Evolutionary conservation across 1,140 invertebrate species (phyloP), one percentile per base, ranked within the genome.

Genomic region (Drosophila bocqueti): DNA sequence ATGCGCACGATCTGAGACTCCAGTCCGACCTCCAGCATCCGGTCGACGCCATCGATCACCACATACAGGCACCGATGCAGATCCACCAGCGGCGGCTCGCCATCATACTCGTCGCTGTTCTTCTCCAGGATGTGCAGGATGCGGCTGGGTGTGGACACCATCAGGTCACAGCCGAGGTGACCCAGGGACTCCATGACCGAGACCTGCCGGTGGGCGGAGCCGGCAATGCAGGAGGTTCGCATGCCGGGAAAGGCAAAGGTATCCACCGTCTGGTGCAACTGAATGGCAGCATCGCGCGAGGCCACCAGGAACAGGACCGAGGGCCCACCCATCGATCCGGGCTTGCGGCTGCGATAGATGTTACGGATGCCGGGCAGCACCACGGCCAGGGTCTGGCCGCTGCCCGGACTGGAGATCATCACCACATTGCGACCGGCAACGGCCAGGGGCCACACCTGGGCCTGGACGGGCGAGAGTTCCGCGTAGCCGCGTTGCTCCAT

Each of bases 11-110:
- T 3, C 0, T 71, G 50, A 7, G 97, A 98, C 93, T 99, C 98
- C 93, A 99, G 99, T 79, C 98, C 98, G 98, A 99, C 99, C 93
- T 99, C 98, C 76, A 99, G 94, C 98, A 99, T 99, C 43, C 98
- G 95, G 93, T 99, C 98, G 79, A 98, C 97, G 94, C 99, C 98
- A 93, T 99, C 98, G 36, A 99, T 93, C 6, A 99, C 98, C 60
- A 99, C 94, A 93, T 98, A 99, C 40, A 97, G 98, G 86, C 96
- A 97, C 31, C 97, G 94, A 38, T 95, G 94, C 16, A 99, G 93
- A 91, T 97, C 97, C 0, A 97, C 11, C 0, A 40, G 4, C 5
- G 54, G 98, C 2, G 2, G 5, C 0, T n/a, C 9, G 31, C 96
- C 97, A 0, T 96, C 34, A 9, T 31, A 8, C 31, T 31, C 31